Base-by-base conservation (phyloP, 2,113 vertebrate genomes). In the Pachyramphus minor region DNA sequence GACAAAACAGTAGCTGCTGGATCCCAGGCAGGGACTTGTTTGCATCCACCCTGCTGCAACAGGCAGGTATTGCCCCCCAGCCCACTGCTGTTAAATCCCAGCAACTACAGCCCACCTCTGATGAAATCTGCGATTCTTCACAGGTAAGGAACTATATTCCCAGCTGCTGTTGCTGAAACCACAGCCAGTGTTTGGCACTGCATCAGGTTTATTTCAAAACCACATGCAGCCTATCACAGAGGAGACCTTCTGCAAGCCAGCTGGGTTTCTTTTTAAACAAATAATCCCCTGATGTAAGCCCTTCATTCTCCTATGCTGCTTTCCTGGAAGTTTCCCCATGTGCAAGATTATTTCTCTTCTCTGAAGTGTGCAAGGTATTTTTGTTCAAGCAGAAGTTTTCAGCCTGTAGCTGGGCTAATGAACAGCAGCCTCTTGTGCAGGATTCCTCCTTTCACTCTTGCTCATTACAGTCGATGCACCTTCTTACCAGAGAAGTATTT, bases 401-500 rank as follows among this genome's bases (percentile, higher is more conserved):
- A 66, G 67, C 16, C 84, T 81, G 53, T n/a, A 41, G 64, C 59
- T 18, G 37, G 58, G 68, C 30, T 33, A 49, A 58, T 27, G 12
- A 93, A 37, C n/a, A 71, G 58, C 81, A 74, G 82, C 39, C 35
- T 75, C 78, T 23, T 9, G 44, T 67, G 19, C 35, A 25, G 53
- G 62, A 42, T 33, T 69, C 60, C 66, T 42, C 2, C 1, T 72
- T 80, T 37, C 31, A 3, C 19, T 74, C 63, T 41, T 14, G 7
- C 66, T 96, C 77, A 18, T 96, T 94, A 97, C 7, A 98, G 75
- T 72, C 81, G 72, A 69, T 97, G 88, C 11, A 99, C 96, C 71
- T 97, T 99, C 97, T 97, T 99, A 63, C 96, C 98, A 24, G 81
- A 97, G 89, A 99, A 97, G 91, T 98, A 99, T 84, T 98, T 98